Base-by-base conservation (phyloP, 2,888 invertebrate species). In the Dioctria rufipes region DNA sequence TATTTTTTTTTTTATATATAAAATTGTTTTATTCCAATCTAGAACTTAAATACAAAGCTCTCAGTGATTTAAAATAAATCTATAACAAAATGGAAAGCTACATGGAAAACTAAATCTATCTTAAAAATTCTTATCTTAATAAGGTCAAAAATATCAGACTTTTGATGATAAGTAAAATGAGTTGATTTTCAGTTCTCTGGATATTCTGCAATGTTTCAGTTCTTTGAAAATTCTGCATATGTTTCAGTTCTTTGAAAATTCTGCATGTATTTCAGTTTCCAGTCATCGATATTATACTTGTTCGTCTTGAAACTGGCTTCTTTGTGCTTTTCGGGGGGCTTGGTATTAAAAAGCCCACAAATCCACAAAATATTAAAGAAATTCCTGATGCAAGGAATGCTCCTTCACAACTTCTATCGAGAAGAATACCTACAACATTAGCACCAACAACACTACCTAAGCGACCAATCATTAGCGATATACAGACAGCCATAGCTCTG, bases 401-500 rank as follows among this genome's bases (percentile, higher is more conserved):
- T 51, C 87, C 88, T 82, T 89, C 87, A 83, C 91, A 91, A 67
- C 89, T 85, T 81, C 88, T 86, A 78, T 90, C 89, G 39, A 91
- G 86, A 3, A 91, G 83, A 6, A 87, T 85, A 5, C 90, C 91
- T 4, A 89, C 86, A 39, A 90, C 82, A 83, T 90, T 90, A 2
- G 90, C 89, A 3, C 91, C 91, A 37, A 89, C 87, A 78, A 90
- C 89, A 67, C 90, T 90, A 0, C 91, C 91, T 49, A 86, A 81
- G 43, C 91, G 87, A 13, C 91, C 91, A 85, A 90, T 88, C 90
- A 91, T 90, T 3, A 91, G 84, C 0, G 90, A 90, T 80, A 91
- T 89, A 51, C 91, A 90, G 71, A 91, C 85, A 37, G 91, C 91
- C 90, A 91, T 91, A 25, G 89, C 91, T 83, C 91, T 88, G 78